Conservation (phyloP, 2,797 vertebrate species). For the Urophycis tenuis region DNA sequence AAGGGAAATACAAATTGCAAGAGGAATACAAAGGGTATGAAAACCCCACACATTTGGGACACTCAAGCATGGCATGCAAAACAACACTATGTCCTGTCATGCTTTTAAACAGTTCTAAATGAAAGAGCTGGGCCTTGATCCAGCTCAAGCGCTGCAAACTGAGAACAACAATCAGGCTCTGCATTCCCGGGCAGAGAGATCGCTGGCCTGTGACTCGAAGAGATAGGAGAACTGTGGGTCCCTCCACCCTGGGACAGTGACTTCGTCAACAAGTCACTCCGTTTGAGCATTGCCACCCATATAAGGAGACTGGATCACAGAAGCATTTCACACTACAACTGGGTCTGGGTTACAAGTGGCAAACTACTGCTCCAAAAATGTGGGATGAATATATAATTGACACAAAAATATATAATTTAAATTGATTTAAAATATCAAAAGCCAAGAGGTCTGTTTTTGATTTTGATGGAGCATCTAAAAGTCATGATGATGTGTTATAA, state of each 20-base stretch:
- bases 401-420: background rate
- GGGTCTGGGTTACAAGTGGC: background rate
- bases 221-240: slow-evolving; percentile 43
- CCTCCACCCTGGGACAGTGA: slow-evolving; percentile 14
- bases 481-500: no score
- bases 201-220: slow-evolving; percentile 53
- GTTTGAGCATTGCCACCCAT: background rate
- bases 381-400: background rate
- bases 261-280: background rate
- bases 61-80: background rate
- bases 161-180: slow-evolving; percentile 57
- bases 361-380: background rate
- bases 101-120: slow-evolving; percentile 46
- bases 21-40: background rate
- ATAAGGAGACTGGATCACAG: background rate
- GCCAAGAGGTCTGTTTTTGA: no score
- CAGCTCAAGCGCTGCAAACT: slow-evolving; percentile 54
- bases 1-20: background rate
- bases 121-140: slow-evolving; percentile 56
- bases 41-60: slow-evolving; percentile 3
- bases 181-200: slow-evolving; percentile 61
- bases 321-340: background rate
- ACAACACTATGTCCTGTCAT: slow-evolving; percentile 28
- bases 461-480: no score
- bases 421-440: background rate